Percentiles rank a stretch among this genome's conserved stretches.
Evolutionary conservation across 2,888 invertebrate species (phyloP).

Genomic region (Herminia tarsipennalis): DNA sequence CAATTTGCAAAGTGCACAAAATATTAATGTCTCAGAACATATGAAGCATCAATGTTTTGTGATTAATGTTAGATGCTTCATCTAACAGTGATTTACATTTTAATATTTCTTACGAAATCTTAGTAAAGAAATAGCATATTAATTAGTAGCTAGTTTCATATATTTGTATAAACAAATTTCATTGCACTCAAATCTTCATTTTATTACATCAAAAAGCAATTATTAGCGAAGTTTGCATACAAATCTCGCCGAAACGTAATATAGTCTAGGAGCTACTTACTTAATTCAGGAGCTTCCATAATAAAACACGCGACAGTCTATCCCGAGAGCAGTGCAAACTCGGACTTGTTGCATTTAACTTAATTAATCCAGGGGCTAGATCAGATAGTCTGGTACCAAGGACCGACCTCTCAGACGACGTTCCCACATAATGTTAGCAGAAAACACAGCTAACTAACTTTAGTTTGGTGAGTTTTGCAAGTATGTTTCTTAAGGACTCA

Average conservation of each 20-base stretch:
- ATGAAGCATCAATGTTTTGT: too few relatives aligned
- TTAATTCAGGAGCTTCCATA: constrained; percentile 78
- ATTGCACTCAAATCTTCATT: constrained; percentile 21
- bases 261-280: constrained; percentile 61
- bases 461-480: constrained; percentile 26
- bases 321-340: constrained; percentile 79
- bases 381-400: constrained; percentile 72
- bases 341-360: constrained; percentile 84
- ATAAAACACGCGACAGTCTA: constrained; percentile 78
- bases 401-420: constrained; percentile 54
- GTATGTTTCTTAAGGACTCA: constrained; percentile 11
- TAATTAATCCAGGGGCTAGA: constrained; percentile 79
- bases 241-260: constrained; percentile 52
- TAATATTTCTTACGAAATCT: too few relatives aligned
- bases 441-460: constrained; percentile 38
- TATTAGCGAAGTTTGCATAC: constrained; percentile 40
- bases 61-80: too few relatives aligned
- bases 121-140: too few relatives aligned
- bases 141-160: too few relatives aligned
- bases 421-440: constrained; percentile 44
- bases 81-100: too few relatives aligned
- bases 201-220: constrained; percentile 38
- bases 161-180: constrained; percentile 14
- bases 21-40: too few relatives aligned
- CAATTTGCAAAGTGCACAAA: too few relatives aligned